phyloP scores from a whole-genome alignment of 2,888 invertebrate genomes.

The Venusia cambrica region DNA sequence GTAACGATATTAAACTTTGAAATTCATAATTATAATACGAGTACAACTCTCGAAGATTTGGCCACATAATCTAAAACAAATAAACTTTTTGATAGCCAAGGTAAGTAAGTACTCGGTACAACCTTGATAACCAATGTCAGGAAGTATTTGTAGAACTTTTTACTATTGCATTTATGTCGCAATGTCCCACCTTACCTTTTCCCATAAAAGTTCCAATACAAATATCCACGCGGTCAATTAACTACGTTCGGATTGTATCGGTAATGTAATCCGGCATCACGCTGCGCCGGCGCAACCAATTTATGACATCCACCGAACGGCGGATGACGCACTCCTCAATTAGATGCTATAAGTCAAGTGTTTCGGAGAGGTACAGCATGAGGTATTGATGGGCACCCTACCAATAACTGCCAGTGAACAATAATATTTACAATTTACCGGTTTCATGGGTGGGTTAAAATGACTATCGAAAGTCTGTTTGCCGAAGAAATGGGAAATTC shows the following conservation, averaged over 20 bases:
- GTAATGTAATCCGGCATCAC: slow-evolving; percentile 60
- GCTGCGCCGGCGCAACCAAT: slow-evolving; percentile 44
- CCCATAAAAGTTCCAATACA: slow-evolving; percentile 42
- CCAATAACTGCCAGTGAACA: too few species aligned
- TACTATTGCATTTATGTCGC: slow-evolving; percentile 9
- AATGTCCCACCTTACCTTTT: slow-evolving; percentile 12
- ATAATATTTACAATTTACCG: too few species aligned
- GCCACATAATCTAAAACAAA: too few species aligned
- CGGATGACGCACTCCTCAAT: slow-evolving; percentile 27
- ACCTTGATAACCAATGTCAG: too few species aligned
- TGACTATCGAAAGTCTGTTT: too few species aligned
- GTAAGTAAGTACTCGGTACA: too few species aligned
- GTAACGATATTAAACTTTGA: too few species aligned
- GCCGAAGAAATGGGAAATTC: too few species aligned
- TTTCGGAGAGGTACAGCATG: slow-evolving; percentile 15
- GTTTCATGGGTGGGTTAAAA: not conserved
- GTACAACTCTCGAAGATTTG: too few species aligned
- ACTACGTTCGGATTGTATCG: slow-evolving; percentile 37
- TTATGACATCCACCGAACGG: slow-evolving; percentile 28
- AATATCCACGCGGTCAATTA: slow-evolving; percentile 60
- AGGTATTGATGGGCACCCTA: slow-evolving; percentile 6
- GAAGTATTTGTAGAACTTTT: too few species aligned
- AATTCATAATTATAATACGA: too few species aligned
- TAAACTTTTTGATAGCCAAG: too few species aligned
- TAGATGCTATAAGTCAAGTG: slow-evolving; percentile 28